A percentile compares a stretch with the other conserved stretches of the same genome.
These are phyloP conservation scores for Sialis fuliginosa DNA, from an alignment of 2,888 invertebrate genomes.

Conservation along the genomic window DNA sequence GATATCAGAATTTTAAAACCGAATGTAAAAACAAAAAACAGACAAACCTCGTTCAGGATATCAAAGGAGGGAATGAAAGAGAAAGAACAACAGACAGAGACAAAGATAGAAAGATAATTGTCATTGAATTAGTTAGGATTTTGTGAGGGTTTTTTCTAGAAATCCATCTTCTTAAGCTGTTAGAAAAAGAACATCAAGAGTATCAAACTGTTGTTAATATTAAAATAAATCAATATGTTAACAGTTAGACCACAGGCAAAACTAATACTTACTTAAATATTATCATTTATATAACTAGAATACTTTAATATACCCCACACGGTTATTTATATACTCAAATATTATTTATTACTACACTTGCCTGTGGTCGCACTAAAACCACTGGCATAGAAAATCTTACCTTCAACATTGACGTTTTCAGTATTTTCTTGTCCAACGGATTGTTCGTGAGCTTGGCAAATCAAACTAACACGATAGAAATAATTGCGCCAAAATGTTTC, in stretches of 20 bases:
- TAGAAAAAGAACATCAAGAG: constrained; percentile 22
- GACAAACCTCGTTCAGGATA: constrained; percentile 13
- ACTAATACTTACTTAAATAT: too few relatives aligned
- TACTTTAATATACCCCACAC: too few relatives aligned
- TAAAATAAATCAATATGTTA: too few relatives aligned
- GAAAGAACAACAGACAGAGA: constrained; percentile 23
- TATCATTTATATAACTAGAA: too few relatives aligned
- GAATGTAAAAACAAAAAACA: constrained; percentile 8
- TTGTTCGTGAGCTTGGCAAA: constrained; percentile 87
- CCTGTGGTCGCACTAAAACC: background rate
- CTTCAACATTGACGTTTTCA: constrained; percentile 1
- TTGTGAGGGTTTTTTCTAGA: background rate
- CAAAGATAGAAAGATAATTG: background rate
- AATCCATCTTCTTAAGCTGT: constrained; percentile 41
- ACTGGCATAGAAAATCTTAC: background rate
- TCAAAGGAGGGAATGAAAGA: constrained; percentile 19
- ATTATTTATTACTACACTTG: too few relatives aligned
- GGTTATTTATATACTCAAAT: too few relatives aligned
- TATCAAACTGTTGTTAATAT: background rate
- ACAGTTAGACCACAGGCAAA: too few relatives aligned
- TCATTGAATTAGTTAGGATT: too few relatives aligned
- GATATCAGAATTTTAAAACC: too few relatives aligned
- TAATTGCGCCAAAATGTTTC: constrained; percentile 99
- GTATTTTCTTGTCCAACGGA: constrained; percentile 24
- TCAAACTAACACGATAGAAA: constrained; percentile 96